Evolutionary conservation across 1,140 invertebrate species (phyloP), one percentile per base, ranked within the genome.

Genomic region (Drosophila suzukii): DNA sequence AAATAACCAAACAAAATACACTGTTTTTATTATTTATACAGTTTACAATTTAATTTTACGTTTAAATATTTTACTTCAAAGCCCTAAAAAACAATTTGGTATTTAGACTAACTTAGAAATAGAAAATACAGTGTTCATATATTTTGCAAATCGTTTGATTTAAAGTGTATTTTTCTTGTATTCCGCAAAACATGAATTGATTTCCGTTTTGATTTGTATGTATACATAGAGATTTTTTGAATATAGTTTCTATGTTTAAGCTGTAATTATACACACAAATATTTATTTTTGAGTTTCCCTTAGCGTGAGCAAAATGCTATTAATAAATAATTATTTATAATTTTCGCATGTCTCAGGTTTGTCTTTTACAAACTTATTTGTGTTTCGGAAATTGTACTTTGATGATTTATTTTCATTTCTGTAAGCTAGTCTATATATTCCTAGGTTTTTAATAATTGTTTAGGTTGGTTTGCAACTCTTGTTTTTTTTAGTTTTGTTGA

Each of bases 381-480:
- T 62, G 51, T 72, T 82, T 86, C 50, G 62, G 75, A 60, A 39
- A 49, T 86, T 86, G 83, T 86, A 86, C 83, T 83, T 77, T 75
- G 44, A 56, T 75, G 50, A 41, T 63, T 61, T 88, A 57, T 56
- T 72, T 63, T 60, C 17, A 49, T 27, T 47, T 50, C 15, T 67
- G 43, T 50, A 59, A 39, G 66, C 30, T 77, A 76, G 27, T 72
- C 53, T 81, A 68, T 51, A 51, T 58, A 59, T 62, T 70, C 15
- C 43, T 85, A 68, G 47, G 51, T 53, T 50, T 59, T 70, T 20
- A 43, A 44, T 74, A 36, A 20, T 56, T 59, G 11, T 65, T 61
- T 79, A 71, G 47, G 72, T 75, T 61, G 86, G 66, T 85, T 70
- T 81, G 82, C 73, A 43, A 24, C 49, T 30, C 27, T 68, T 38